Evolutionary conservation across 2,113 vertebrate species (phyloP).

Genomic region (Malurus melanocephalus): DNA sequence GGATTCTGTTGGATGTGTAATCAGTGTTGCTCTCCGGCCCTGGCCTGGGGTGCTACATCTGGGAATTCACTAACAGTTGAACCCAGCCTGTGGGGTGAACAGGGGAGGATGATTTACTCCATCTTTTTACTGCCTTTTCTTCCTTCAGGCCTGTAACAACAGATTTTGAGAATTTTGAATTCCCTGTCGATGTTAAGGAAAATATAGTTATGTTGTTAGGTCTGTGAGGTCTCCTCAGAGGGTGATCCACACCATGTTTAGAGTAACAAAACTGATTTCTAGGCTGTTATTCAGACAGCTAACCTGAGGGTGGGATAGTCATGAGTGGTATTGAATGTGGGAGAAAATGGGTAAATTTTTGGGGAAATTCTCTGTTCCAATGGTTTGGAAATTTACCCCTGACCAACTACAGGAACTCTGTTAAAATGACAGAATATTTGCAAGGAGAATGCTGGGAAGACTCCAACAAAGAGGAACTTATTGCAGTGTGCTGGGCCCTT

Average conservation of each 20-base stretch:
- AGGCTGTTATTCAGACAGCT: background rate
- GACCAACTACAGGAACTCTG: background rate
- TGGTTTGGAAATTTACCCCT: background rate
- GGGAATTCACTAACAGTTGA: background rate
- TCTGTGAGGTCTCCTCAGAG: background rate
- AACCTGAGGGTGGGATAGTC: background rate
- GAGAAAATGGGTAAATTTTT: background rate
- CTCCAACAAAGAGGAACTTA: background rate
- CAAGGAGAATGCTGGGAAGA: background rate
- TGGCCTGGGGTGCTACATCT: background rate
- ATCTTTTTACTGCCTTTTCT: background rate
- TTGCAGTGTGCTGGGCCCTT: background rate
- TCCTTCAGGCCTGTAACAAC: background rate
- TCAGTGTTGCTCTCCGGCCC: background rate
- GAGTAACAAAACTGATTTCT: background rate
- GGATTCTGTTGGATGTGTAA: accelerated
- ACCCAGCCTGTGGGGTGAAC: background rate
- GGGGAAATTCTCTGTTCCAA: background rate
- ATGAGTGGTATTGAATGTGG: background rate
- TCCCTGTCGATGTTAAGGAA: background rate
- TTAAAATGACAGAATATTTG: background rate
- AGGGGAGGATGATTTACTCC: background rate
- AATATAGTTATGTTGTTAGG: background rate
- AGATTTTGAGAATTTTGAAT: background rate
- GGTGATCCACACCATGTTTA: too few species aligned